A percentile compares a stretch with the other conserved stretches of the same genome.
Conservation (phyloP, 2,113 vertebrate species). For the Gulo gulo region DNA sequence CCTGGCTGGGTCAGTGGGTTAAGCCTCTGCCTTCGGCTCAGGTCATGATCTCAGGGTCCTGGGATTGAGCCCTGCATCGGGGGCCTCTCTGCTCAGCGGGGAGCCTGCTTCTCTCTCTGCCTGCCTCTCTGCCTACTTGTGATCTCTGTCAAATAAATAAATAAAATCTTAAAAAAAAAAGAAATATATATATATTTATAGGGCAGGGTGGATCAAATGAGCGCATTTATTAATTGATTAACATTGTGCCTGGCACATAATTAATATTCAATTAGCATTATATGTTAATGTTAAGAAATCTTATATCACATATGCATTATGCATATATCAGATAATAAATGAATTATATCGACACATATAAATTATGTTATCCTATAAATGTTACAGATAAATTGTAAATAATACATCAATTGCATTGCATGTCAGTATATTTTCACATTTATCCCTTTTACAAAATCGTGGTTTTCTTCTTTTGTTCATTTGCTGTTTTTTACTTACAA, state of each 20-base stretch:
- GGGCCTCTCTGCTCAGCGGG: too few relatives aligned
- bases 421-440: not conserved
- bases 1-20: too few relatives aligned
- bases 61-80: too few relatives aligned
- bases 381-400: not conserved
- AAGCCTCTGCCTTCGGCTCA: too few relatives aligned
- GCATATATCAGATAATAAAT: not conserved
- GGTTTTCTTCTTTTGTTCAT: not conserved
- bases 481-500: not conserved
- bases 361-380: not conserved
- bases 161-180: too few relatives aligned
- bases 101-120: too few relatives aligned
- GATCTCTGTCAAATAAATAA: too few relatives aligned
- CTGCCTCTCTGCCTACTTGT: too few relatives aligned
- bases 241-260: not conserved
- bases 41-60: too few relatives aligned
- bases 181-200: not conserved
- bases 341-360: not conserved
- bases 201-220: not conserved
- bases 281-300: not conserved
- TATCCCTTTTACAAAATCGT: not conserved
- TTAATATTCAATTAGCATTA: not conserved
- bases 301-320: not conserved
- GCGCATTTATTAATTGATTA: not conserved
- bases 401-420: not conserved